Base-by-base conservation (phyloP, 2,797 vertebrate species). In the Schizothorax lantsangensis region DNA sequence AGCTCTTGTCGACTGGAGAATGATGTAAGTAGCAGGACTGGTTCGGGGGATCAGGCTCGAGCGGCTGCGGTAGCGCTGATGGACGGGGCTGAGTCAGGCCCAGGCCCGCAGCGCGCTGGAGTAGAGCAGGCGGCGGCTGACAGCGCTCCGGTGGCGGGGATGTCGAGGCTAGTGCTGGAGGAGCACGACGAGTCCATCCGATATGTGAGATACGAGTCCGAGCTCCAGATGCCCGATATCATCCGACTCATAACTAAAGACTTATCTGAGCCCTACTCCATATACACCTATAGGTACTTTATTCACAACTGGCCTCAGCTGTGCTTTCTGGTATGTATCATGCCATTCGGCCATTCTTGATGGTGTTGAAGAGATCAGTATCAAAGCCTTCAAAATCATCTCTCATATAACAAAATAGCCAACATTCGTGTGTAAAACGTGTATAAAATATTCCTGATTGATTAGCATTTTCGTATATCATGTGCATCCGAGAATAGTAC, bases 301-400 rank as follows among this genome's bases (percentile, higher is more conserved):
- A 99, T 99, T 95, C 98, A 99, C 96, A 99, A 99, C 97, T 99
- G 98, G 98, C 98, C 98, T 86, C 98, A 99, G 96, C 98, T 99
- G 93, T 99, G 98, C 96, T 99, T 99, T 94, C 96, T 99, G 98
- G 98, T 99, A 96, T 97, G 98, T 99, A 91, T 80, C 21, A 15
- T 52, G 66, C 19, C 38, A 81, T 72, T 52, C 75, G n/a, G 2
- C 52, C 59, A 30, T 69, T 57, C 8, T 33, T 77, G 30, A 47
- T 33, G 12, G 45, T 71, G 23, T n/a, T 47, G 38, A 74, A n/a
- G 19, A 84, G 21, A 49, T 74, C 57, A 64, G 2, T 26, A 30
- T 19, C 15, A 30, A 15, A 43, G 36, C 54, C 1, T 79, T 43
- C 23, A 62, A 2, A 11, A 26, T 26, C 36, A 79, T 11, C 26